Percentiles rank a stretch among this genome's conserved stretches.
Evolutionary conservation across 2,113 vertebrate species (phyloP).

Genomic region (Delphinapterus leucas): DNA sequence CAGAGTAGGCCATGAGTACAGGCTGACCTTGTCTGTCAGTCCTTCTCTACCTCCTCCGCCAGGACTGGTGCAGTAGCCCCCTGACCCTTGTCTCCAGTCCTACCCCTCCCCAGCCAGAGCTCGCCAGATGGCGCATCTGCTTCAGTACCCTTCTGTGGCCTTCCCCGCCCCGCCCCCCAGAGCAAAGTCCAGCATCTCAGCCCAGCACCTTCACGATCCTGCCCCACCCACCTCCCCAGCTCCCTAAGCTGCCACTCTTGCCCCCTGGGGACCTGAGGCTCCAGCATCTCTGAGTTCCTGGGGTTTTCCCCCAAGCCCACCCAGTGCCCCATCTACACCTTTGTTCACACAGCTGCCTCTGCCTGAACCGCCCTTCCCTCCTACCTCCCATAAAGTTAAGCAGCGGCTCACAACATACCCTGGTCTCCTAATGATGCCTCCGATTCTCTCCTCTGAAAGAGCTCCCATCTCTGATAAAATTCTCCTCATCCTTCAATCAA

Average conservation of each 20-base stretch:
- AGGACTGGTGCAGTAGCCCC: background rate
- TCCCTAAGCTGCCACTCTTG: background rate
- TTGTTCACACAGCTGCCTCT: background rate
- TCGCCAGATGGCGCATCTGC: no score
- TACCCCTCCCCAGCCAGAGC: background rate
- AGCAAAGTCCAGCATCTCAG: background rate
- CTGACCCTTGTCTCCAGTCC: background rate
- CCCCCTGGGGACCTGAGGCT: rapidly evolving
- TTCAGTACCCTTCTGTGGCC: background rate
- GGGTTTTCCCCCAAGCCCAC: background rate
- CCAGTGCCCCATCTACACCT: background rate
- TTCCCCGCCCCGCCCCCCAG: background rate
- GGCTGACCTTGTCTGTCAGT: background rate
- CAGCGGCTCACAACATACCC: background rate
- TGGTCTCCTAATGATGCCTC: background rate
- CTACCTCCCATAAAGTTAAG: background rate
- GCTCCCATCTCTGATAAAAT: background rate
- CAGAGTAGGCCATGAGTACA: background rate
- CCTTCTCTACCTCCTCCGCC: background rate
- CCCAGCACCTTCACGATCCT: background rate
- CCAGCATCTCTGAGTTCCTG: background rate
- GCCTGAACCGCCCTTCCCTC: background rate
- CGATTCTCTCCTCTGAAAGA: background rate
- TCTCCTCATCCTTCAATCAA: background rate
- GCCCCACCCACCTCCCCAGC: background rate